These are phyloP conservation scores for Andrena marginata DNA, from an alignment of 2,888 invertebrate genomes.

Conservation along the genomic window DNA sequence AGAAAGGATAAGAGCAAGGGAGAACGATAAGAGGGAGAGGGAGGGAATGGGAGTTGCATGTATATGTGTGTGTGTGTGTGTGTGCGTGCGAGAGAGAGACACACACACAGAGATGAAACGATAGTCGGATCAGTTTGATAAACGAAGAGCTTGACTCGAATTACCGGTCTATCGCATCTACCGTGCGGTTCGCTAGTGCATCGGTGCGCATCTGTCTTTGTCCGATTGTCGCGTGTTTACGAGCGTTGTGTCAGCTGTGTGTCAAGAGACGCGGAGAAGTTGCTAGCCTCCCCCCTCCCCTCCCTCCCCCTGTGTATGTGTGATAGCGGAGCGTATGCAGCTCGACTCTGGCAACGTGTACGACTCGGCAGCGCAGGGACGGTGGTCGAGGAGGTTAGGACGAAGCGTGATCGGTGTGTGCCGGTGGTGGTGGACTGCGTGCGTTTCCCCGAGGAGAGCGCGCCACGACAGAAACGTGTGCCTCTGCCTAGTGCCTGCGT, in stretches of 20 bases:
- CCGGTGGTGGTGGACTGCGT: conserved; percentile 70
- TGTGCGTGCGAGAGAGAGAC: neutral
- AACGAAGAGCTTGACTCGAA: conserved; percentile 52
- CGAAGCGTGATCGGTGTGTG: conserved; percentile 51
- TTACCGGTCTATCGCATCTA: conserved; percentile 38
- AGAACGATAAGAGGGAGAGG: conserved; percentile 14
- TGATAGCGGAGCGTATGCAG: conserved; percentile 43
- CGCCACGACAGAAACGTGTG: conserved; percentile 74
- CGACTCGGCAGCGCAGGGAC: conserved; percentile 27
- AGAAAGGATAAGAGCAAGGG: neutral
- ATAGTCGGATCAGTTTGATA: conserved; percentile 54
- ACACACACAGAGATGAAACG: conserved; percentile 22
- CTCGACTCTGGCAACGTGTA: conserved; percentile 52
- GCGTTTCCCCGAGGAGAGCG: conserved; percentile 69
- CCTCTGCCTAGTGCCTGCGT: conserved; percentile 68
- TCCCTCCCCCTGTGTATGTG: conserved; percentile 7
- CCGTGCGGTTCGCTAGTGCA: conserved; percentile 35
- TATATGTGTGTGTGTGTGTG: too few relatives aligned
- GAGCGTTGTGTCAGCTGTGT: conserved; percentile 69
- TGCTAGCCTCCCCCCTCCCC: neutral
- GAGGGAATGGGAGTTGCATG: conserved; percentile 8
- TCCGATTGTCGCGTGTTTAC: conserved; percentile 61
- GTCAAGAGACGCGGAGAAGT: conserved; percentile 35
- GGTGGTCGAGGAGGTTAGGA: conserved; percentile 66
- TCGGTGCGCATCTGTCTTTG: conserved; percentile 42